Conservation (phyloP, 1,140 invertebrate genomes). For the Parasteatoda tepidariorum region DNA sequence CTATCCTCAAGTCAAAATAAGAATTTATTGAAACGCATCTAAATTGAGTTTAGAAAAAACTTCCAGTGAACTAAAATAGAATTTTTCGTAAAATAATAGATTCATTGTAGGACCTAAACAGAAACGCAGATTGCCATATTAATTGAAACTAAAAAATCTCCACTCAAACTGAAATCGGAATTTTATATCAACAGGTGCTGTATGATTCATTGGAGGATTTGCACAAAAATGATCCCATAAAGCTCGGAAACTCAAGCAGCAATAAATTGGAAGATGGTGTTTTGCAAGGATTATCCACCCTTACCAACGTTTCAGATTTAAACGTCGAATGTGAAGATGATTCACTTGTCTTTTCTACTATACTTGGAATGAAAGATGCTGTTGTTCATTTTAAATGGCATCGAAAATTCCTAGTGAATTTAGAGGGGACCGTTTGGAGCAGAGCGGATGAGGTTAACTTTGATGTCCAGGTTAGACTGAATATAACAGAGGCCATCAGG, state of each 20-base stretch:
- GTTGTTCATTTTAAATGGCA: constrained; percentile 14
- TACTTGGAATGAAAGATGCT: background rate
- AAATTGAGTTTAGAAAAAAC: too few relatives aligned
- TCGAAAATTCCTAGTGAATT: background rate
- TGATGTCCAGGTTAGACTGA: background rate
- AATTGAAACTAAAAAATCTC: too few relatives aligned
- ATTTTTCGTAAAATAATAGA: too few relatives aligned
- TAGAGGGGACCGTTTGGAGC: constrained; percentile 4
- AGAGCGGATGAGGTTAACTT: background rate
- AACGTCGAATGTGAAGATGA: constrained; percentile 2
- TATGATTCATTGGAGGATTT: background rate
- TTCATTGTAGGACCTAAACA: too few relatives aligned
- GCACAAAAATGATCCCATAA: constrained; percentile 9
- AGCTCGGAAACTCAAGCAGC: background rate
- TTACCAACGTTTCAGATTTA: constrained; percentile 4
- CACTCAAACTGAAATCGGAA: too few relatives aligned
- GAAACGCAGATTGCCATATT: too few relatives aligned
- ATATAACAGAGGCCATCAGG: background rate
- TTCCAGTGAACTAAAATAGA: too few relatives aligned
- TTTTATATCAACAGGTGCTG: constrained; percentile 4
- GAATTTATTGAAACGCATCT: too few relatives aligned
- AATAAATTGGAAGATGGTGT: constrained; percentile 14
- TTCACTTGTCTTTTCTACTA: background rate
- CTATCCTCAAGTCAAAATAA: too few relatives aligned
- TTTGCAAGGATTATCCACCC: constrained; percentile 12